Base-by-base conservation (phyloP, 2,797 vertebrate species). In the Spheniscus humboldti region DNA sequence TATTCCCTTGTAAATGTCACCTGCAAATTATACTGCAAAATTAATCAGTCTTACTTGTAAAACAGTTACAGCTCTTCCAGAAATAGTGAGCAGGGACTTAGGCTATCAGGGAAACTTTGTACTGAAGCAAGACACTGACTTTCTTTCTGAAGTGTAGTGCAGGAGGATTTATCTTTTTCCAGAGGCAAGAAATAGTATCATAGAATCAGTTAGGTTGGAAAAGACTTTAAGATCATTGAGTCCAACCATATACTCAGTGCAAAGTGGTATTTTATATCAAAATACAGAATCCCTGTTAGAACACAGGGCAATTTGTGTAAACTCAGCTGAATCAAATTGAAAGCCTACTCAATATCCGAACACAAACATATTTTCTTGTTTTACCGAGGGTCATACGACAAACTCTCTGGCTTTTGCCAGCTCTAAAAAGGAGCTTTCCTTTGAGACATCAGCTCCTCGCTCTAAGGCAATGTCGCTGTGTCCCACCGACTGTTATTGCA, bases 1-100 rank as follows among this genome's bases (percentile, higher is more conserved):
- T 81, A 92, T 95, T 96, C 86, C 62, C 90, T 83, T 88, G 85
- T 75, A 95, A 97, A 95, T 92, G 90, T 92, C 90, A 86, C 66
- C 90, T 86, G 81, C 56, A 95, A 96, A 96, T 95, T 88, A 95
- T 57, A 66, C 80, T 78, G 77, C 68, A 77, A 93, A 94, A 95
- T 94, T 91, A 96, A 94, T 96, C 86, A 92, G 84, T 92, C 53
- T 62, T 60, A 71, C 71, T 92, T 90, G 81, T 92, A 92, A 94
- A 94, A 92, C 41, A 89, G 68, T 89, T 85, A 75, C 71, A 85
- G 39, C 15, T 94, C 66, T 79, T 93, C 84, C 77, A 95, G 85
- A 91, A 91, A 72, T 50, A 86, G 13, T 62, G 48, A 92, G 50
- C 62, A 50, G 45, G 35, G 45, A 59, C 41, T 59, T 50, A 48